Conservation (phyloP, 1,140 invertebrate genomes). For the Rhizoglyphus robini region DNA sequence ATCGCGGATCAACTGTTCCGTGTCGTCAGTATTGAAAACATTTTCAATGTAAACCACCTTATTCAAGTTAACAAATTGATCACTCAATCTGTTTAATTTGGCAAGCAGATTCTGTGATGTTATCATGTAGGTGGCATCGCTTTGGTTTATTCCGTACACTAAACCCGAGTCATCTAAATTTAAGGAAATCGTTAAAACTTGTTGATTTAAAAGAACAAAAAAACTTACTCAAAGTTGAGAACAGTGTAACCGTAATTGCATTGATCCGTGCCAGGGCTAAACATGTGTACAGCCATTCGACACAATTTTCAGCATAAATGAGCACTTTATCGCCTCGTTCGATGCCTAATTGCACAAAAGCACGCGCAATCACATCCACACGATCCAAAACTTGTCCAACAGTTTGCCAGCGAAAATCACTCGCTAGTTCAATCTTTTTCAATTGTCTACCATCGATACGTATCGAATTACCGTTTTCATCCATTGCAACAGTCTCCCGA, state of each 20-base stretch:
- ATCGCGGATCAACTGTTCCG: background rate
- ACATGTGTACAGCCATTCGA: conserved; percentile 39
- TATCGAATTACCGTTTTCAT: conserved; percentile 1
- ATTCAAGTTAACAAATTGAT: no score
- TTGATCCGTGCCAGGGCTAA: conserved; percentile 34
- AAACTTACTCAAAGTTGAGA: conserved; percentile 14
- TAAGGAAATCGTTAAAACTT: no score
- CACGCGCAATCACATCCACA: conserved; percentile 51
- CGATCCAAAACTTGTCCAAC: conserved; percentile 61
- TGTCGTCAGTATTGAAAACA: background rate
- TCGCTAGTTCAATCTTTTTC: background rate
- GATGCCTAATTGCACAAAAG: conserved; percentile 29
- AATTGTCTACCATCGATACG: background rate
- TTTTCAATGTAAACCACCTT: conserved; percentile 37
- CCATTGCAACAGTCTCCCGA: background rate
- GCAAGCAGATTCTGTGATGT: conserved; percentile 60
- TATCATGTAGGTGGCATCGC: conserved; percentile 53
- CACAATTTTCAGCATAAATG: conserved; percentile 38
- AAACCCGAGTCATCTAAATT: conserved; percentile 60
- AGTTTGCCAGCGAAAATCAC: conserved; percentile 67
- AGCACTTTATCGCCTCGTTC: conserved; percentile 31
- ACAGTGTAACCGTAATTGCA: conserved; percentile 31
- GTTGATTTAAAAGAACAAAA: no score
- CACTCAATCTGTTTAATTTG: no score
- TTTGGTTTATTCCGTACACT: conserved; percentile 78